Evolutionary conservation across 2,113 vertebrate genomes (phyloP).

Genomic region (Planiliza haematocheilus): DNA sequence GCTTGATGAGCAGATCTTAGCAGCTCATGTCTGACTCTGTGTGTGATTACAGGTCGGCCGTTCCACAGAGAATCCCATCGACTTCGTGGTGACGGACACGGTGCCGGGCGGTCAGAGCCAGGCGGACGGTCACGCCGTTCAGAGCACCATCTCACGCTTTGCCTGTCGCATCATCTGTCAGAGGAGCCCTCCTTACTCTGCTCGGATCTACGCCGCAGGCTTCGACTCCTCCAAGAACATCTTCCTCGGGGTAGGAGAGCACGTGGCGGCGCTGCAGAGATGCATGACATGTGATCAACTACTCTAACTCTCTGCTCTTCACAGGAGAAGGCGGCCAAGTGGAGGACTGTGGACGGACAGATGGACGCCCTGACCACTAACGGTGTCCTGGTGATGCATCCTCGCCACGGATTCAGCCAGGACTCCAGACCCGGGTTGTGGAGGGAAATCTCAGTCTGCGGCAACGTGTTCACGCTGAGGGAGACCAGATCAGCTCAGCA

Average conservation of each 20-base stretch:
- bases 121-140: conserved; percentile 84
- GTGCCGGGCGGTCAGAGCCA: conserved; percentile 87
- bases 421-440: conserved; percentile 92
- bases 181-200: conserved; percentile 90
- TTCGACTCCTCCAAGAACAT: conserved; percentile 97
- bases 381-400: conserved; percentile 95
- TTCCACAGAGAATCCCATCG: conserved; percentile 94
- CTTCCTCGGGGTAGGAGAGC: conserved; percentile 90
- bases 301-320: not conserved
- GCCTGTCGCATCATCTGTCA: conserved; percentile 97
- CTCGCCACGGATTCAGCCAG: conserved; percentile 90
- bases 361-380: conserved; percentile 98
- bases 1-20: too few relatives aligned
- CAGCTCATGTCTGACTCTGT: too few relatives aligned
- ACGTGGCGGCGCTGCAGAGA: too few relatives aligned
- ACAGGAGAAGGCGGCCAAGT: conserved; percentile 96
- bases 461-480: conserved; percentile 92
- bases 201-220: conserved; percentile 93
- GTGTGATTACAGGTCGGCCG: conserved; percentile 88
- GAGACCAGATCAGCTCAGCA: conserved; percentile 93
- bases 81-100: conserved; percentile 94
- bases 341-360: conserved; percentile 91
- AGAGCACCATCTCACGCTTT: conserved; percentile 98
- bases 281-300: too few relatives aligned
- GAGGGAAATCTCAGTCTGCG: conserved; percentile 96